Evolutionary conservation across 2,888 invertebrate species (phyloP).

Genomic region (Liposcelis brunnea): DNA sequence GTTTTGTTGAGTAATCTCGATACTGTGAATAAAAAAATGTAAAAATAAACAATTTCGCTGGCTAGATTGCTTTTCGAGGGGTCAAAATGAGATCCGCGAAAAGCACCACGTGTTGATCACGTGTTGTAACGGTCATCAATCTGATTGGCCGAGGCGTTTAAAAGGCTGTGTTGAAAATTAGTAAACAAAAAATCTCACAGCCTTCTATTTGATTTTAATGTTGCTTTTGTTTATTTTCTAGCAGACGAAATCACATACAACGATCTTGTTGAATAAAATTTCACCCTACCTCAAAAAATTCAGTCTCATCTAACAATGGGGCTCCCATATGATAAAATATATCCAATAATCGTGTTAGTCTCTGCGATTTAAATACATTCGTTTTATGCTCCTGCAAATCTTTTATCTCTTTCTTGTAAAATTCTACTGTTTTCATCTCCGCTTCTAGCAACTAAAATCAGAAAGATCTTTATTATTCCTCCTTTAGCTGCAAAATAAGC

Average conservation of each 20-base stretch:
- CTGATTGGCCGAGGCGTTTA: background rate
- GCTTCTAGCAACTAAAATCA: background rate
- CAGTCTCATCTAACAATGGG: background rate
- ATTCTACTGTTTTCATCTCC: background rate
- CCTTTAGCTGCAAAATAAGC: too few relatives aligned
- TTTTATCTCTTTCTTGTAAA: background rate
- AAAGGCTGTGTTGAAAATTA: background rate
- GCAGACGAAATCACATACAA: background rate
- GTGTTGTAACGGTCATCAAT: too few relatives aligned
- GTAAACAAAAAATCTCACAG: background rate
- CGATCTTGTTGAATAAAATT: background rate
- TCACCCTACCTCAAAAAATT: background rate
- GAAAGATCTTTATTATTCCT: too few relatives aligned
- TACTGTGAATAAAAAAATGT: background rate
- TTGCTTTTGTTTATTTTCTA: background rate
- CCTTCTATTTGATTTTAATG: background rate
- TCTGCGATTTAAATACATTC: background rate
- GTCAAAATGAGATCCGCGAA: too few relatives aligned
- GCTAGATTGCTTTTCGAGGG: too few relatives aligned
- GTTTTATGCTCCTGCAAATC: background rate
- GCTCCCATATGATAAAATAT: background rate
- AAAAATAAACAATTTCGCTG: too few relatives aligned
- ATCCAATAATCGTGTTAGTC: background rate
- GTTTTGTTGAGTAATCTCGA: background rate
- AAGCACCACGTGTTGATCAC: too few relatives aligned